Base-by-base conservation (phyloP, 2,888 invertebrate species). In the Scelioninae gen. 1 region DNA sequence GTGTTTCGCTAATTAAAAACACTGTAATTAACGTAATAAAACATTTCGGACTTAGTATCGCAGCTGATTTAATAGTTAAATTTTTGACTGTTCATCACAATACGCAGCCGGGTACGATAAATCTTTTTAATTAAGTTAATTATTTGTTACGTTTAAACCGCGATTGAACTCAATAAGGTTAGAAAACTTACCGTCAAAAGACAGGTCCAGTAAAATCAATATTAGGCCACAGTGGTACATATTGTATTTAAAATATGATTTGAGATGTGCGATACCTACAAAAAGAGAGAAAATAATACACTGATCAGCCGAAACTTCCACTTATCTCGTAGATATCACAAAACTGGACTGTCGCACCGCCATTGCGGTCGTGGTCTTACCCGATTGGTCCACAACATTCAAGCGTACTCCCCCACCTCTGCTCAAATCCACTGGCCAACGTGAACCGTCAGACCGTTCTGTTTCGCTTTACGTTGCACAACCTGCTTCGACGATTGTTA, bases 311-410 rank as follows among this genome's bases (percentile, higher is more conserved):
- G 63, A 78, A 80, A 76, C 63, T 23, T 79, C 43, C 60, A 78
- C 74, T 78, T 83, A 83, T 79, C 78, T 75, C 43, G 66, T 87
- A 85, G 88, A 90, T 89, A 90, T 87, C 87, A 87, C 84, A 88
- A 89, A 88, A 88, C 87, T 89, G 71, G 80, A 86, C 87, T 87
- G 86, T 62, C 66, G 65, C 58, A 87, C 88, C 89, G 90, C 89
- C 90, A 91, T 90, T 89, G 90, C 89, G 89, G 88, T 91, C 93
- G 93, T 94, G 93, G 93, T 93, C 88, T 87, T 85, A 90, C 87
- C 85, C 89, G 89, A 94, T 94, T 94, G 93, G 93, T 92, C 93
- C 93, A 93, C 88, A 88, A 69, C 88, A 89, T 76, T 53, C 63
- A 16, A 58, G 40, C 31, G 72, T 53, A 53, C 11, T 15, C 49